Percentiles rank a stretch among this genome's conserved stretches.
Evolutionary conservation across 2,888 invertebrate genomes (phyloP).

Genomic region (Sphaerophoria rueppellii): DNA sequence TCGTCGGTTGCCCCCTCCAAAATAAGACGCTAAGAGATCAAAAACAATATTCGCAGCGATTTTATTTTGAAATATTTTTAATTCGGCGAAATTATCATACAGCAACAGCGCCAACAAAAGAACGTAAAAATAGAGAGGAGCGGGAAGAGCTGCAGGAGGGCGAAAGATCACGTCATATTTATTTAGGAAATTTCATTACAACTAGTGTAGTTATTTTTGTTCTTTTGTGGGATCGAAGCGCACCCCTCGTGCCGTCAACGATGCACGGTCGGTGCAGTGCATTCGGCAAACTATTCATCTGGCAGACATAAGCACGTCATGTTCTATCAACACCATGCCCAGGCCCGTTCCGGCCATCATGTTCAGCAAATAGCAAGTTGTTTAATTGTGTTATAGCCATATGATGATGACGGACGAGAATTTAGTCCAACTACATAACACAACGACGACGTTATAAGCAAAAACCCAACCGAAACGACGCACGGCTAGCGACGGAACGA

Average conservation of each 20-base stretch:
- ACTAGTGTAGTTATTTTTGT: constrained; percentile 25
- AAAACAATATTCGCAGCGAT: constrained; percentile 56
- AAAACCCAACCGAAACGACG: background rate
- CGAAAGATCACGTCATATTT: constrained; percentile 63
- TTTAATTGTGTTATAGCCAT: constrained; percentile 46
- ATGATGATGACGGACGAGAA: constrained; percentile 24
- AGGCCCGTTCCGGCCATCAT: too few species aligned
- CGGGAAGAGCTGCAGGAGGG: background rate
- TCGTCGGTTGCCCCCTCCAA: background rate
- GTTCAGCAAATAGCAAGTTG: constrained; percentile 35
- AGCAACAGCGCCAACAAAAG: background rate
- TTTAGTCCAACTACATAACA: too few species aligned
- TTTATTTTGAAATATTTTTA: constrained; percentile 63
- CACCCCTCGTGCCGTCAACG: constrained; percentile 8
- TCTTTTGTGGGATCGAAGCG: background rate
- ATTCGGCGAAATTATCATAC: constrained; percentile 58
- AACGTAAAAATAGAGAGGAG: background rate
- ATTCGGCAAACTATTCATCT: constrained; percentile 34
- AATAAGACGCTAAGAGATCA: background rate
- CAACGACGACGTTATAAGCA: too few species aligned
- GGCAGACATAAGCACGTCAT: constrained; percentile 44
- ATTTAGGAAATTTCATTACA: constrained; percentile 66
- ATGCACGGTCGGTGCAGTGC: background rate
- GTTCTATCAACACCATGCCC: constrained; percentile 41
- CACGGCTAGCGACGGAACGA: too few species aligned